Conservation (phyloP, 2,888 invertebrate species). For the Synergus japonicus region DNA sequence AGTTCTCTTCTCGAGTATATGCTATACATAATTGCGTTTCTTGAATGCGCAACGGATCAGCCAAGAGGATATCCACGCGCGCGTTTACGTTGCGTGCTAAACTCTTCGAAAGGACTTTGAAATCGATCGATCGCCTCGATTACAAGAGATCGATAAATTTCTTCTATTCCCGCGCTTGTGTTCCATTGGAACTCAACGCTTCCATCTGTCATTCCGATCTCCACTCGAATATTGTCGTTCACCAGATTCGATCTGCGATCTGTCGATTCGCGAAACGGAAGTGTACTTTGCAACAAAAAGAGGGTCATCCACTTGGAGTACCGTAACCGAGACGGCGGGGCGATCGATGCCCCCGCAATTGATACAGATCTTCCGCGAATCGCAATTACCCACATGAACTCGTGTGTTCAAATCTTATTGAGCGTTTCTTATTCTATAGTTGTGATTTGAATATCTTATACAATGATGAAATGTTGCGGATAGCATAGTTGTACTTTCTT, state of each 20-base stretch:
- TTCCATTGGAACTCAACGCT: conserved; percentile 53
- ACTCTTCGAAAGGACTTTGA: conserved; percentile 18
- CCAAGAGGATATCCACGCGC: background rate
- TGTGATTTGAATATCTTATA: conserved; percentile 38
- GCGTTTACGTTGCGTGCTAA: background rate
- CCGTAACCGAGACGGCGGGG: conserved; percentile 31
- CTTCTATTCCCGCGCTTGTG: conserved; percentile 56
- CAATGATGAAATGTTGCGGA: conserved; percentile 11
- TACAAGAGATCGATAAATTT: conserved; percentile 58
- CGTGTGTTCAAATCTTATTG: conserved; percentile 19
- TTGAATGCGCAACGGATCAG: background rate
- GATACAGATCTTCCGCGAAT: conserved; percentile 40
- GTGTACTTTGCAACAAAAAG: conserved; percentile 49
- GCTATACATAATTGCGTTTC: background rate
- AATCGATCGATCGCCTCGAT: conserved; percentile 51
- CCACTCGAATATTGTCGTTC: conserved; percentile 39
- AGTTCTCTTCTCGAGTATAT: background rate
- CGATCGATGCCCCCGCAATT: conserved; percentile 40
- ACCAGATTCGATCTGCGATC: conserved; percentile 40
- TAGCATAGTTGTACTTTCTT: background rate
- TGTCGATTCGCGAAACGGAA: conserved; percentile 41
- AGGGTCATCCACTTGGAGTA: conserved; percentile 24
- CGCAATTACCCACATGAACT: conserved; percentile 39
- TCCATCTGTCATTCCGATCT: conserved; percentile 55
- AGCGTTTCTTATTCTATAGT: background rate